phyloP scores from a whole-genome alignment of 2,888 invertebrate species.

The Pristionchus fissidentatus region DNA sequence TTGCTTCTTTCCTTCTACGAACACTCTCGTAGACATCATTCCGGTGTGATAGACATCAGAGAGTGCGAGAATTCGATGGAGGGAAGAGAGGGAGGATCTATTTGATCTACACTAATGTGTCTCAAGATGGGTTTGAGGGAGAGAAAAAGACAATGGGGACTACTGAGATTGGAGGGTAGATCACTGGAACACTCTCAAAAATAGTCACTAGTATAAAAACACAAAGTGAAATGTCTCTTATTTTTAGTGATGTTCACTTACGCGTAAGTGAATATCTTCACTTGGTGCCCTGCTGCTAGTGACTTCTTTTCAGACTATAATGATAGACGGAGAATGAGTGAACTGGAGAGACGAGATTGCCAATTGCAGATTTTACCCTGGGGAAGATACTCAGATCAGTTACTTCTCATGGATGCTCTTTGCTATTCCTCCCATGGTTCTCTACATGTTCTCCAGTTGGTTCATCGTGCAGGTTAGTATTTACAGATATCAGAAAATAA shows the following conservation, averaged over 20 bases:
- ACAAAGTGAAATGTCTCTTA: too few species aligned
- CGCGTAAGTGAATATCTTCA: too few species aligned
- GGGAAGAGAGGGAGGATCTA: not conserved
- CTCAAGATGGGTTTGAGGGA: constrained; percentile 3
- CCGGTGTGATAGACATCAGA: not conserved
- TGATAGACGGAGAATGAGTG: not conserved
- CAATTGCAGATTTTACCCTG: constrained; percentile 58
- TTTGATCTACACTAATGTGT: not conserved
- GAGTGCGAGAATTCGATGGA: not conserved
- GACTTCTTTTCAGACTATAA: not conserved
- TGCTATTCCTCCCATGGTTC: constrained; percentile 65
- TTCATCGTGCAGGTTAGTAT: constrained; percentile 58
- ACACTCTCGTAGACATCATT: not conserved
- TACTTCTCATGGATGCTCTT: constrained; percentile 68
- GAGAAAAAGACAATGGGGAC: not conserved
- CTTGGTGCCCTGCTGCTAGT: too few species aligned
- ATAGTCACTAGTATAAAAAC: too few species aligned
- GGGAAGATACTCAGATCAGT: constrained; percentile 61
- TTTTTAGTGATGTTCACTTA: too few species aligned
- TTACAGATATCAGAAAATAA: not conserved
- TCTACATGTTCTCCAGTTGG: constrained; percentile 68
- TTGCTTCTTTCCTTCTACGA: not conserved
- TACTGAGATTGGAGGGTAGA: not conserved
- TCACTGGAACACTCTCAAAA: too few species aligned
- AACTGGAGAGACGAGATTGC: not conserved